These are phyloP conservation scores for Lepeophtheirus salmonis DNA, from an alignment of 1,140 invertebrate species.

Conservation along the genomic window DNA sequence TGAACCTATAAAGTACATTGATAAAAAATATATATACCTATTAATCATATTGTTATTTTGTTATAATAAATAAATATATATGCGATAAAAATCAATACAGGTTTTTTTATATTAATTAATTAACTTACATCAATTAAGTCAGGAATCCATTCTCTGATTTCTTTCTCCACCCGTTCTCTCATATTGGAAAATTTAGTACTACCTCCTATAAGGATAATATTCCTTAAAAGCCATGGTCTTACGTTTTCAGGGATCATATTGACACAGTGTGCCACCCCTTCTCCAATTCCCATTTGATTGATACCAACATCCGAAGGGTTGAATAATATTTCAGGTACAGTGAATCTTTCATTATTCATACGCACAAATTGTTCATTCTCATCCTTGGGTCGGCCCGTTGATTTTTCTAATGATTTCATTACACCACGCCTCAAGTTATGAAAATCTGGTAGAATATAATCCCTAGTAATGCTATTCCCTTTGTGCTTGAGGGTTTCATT, in stretches of 20 bases:
- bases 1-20: slow-evolving; percentile 6
- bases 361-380: slow-evolving; percentile 41
- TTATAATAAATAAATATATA: slow-evolving; percentile 1
- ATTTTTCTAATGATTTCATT: slow-evolving; percentile 36
- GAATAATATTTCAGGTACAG: slow-evolving; percentile 85
- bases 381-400: slow-evolving; percentile 35
- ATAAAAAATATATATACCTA: neutral
- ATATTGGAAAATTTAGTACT: slow-evolving; percentile 64
- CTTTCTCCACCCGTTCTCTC: slow-evolving; percentile 52
- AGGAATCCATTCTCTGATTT: slow-evolving; percentile 54
- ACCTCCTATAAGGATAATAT: slow-evolving; percentile 83
- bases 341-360: slow-evolving; percentile 77
- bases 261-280: slow-evolving; percentile 60
- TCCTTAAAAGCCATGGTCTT: slow-evolving; percentile 54
- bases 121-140: slow-evolving; percentile 49
- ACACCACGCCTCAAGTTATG: slow-evolving; percentile 62
- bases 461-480: slow-evolving; percentile 48
- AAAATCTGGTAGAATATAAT: slow-evolving; percentile 92
- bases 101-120: neutral
- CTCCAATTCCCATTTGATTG: slow-evolving; percentile 76
- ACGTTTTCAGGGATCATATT: slow-evolving; percentile 50
- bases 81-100: neutral
- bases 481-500: slow-evolving; percentile 40
- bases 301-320: slow-evolving; percentile 87
- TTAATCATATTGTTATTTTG: slow-evolving; percentile 18